phyloP scores from a whole-genome alignment of 2,888 invertebrate genomes.

The Nephrotoma appendiculata region DNA sequence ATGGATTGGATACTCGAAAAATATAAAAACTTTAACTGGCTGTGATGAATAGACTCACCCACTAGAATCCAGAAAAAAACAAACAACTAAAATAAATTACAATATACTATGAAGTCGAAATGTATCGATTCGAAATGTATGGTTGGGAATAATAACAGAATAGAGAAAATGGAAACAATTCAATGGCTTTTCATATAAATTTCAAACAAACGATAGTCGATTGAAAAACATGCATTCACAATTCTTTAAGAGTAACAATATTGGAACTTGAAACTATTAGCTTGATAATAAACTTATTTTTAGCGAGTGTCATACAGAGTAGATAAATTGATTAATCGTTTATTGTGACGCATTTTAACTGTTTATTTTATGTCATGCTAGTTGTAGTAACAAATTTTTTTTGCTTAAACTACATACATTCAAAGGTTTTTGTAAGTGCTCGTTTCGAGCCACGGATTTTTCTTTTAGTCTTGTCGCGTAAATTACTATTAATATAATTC shows the following conservation, averaged over 20 bases:
- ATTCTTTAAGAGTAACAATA: not conserved
- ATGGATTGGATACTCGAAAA: not conserved
- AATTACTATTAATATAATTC: too few species aligned
- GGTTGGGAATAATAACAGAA: not conserved
- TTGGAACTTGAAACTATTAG: not conserved
- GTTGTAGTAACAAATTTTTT: not conserved
- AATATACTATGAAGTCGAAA: not conserved
- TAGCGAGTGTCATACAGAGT: not conserved
- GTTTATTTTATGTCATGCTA: not conserved
- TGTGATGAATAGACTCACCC: not conserved
- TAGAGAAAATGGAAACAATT: not conserved
- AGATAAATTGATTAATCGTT: not conserved
- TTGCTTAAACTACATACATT: too few species aligned
- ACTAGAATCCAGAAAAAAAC: not conserved
- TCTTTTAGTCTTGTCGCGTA: too few species aligned
- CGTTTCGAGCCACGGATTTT: too few species aligned
- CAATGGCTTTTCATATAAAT: not conserved
- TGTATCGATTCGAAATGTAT: not conserved
- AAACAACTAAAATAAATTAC: not conserved
- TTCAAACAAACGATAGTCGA: not conserved
- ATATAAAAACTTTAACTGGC: not conserved
- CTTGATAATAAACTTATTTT: not conserved
- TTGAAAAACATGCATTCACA: not conserved
- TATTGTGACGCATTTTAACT: not conserved
- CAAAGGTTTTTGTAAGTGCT: too few species aligned